Base-by-base conservation (phyloP, 1,140 invertebrate species). In the Elysia chlorotica region DNA sequence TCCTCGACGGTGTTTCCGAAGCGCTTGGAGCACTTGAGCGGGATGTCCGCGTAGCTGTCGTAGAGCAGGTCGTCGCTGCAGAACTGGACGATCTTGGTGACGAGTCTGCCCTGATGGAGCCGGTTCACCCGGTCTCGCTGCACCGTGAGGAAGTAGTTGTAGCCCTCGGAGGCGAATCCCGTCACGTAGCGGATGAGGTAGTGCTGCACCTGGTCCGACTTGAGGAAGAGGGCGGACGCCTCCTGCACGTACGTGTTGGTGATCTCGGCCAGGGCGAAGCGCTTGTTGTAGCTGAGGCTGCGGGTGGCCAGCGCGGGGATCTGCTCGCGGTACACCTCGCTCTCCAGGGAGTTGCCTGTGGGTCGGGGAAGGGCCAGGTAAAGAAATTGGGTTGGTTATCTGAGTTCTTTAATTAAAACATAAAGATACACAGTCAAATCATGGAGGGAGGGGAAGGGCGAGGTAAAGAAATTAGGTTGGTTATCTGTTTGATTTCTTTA, bases 121-220 rank as follows among this genome's bases (percentile, higher is more conserved):
- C 90, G 90, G 19, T 92, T 92, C 75, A 75, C 74, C 10, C 92
- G 91, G 81, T 93, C 92, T 87, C 95, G 91, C 87, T 99, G 97
- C 0, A 95, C 96, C 0, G 96, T 97, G 33, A 98, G 89, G 87
- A 98, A 98, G 87, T 99, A 99, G 76, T 95, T 96, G 86, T 98
- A 99, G 25, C 94, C 92, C 82, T 95, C 94, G 10, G 95, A 96
- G 84, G 92, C 93, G 87, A 99, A 99, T 21, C 96, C 96, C 85
- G 96, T 95, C 10, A 99, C 92, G 88, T 99, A 99, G 81, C 94
- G 95, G 80, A 99, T 97, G 33, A 74, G 74, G 73, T 77, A 82
- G 38, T 71, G 59, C 21, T 77, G 65, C 19, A 70, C 74, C 21
- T 80, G 73, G 57, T 80, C 73, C 57, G 74, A 74, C 66, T 78